These are phyloP conservation scores for Lontra canadensis DNA, from an alignment of 2,113 vertebrate species.

Conservation along the genomic window DNA sequence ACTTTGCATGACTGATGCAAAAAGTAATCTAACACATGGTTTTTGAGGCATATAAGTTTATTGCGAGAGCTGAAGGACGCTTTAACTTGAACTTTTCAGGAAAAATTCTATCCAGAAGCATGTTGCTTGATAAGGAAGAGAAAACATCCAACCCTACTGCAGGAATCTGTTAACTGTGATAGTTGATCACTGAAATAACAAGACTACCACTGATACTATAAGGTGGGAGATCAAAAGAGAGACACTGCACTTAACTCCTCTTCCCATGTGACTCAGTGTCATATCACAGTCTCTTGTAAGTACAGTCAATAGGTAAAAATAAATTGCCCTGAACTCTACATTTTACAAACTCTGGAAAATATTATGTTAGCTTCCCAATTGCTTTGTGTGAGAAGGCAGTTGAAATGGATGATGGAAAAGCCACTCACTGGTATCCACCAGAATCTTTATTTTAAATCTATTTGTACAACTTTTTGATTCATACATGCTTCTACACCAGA, in stretches of 20 bases:
- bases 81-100: background rate
- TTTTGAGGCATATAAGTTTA: background rate
- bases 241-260: background rate
- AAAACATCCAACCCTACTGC: background rate
- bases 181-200: background rate
- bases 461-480: background rate
- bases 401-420: background rate
- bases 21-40: background rate
- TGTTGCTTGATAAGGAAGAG: background rate
- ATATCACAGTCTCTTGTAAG: background rate
- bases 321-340: background rate
- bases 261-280: background rate
- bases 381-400: background rate
- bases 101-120: background rate
- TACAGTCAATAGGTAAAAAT: background rate
- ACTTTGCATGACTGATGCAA: background rate
- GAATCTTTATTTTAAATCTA: background rate
- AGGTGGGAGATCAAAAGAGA: background rate
- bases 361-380: background rate
- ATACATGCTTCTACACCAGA: background rate
- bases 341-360: background rate
- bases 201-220: background rate
- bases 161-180: background rate
- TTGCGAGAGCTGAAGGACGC: background rate
- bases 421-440: background rate